Base-by-base conservation (phyloP, 2,888 invertebrate species). In the Polyommatus icarus region DNA sequence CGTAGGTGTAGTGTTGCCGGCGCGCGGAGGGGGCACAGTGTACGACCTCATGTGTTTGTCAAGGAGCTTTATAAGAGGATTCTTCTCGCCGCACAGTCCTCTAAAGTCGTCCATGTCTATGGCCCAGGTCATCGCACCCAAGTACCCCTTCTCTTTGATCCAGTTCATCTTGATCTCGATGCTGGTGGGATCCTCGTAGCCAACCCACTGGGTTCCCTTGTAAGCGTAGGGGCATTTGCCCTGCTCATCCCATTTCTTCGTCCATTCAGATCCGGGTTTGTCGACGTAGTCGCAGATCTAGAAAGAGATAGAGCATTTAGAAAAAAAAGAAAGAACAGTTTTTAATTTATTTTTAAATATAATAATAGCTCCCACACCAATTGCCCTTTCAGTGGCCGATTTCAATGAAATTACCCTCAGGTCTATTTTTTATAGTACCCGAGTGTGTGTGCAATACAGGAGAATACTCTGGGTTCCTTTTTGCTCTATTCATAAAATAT, bases 101-200 rank as follows among this genome's bases (percentile, higher is more conserved):
- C 95, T 95, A 87, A 98, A 98, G 88, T 98, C 98, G 79, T 98
- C 98, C 98, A 98, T 98, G 83, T 97, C 97, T 75, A 98, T 96
- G 36, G 98, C 98, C 98, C 98, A 98, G 24, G 96, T 97, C 98
- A 98, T 98, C 0, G 97, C 98, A 0, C 98, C 98, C 0, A 96
- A 96, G 82, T 93, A 93, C 0, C 98, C 97, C 87, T 96, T 97
- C 78, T 95, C 85, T 86, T 97, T 97, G 82, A 98, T 97, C 94
- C 96, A 98, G 86, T 98, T 96, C 97, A 98, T 97, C 93, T 98
- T 98, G 83, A 97, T 97, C 87, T 97, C 96, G 0, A 98, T 95
- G 82, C 98, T 98, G 84, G 95, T 95, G 0, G 96, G 95, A 86
- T 98, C 96, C 87, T 98, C 98, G 85, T 98, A 98, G 4, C 98